Evolutionary conservation across 2,113 vertebrate genomes (phyloP), one percentile per base, ranked within the genome.

Genomic region (Anser brachyrhynchus): DNA sequence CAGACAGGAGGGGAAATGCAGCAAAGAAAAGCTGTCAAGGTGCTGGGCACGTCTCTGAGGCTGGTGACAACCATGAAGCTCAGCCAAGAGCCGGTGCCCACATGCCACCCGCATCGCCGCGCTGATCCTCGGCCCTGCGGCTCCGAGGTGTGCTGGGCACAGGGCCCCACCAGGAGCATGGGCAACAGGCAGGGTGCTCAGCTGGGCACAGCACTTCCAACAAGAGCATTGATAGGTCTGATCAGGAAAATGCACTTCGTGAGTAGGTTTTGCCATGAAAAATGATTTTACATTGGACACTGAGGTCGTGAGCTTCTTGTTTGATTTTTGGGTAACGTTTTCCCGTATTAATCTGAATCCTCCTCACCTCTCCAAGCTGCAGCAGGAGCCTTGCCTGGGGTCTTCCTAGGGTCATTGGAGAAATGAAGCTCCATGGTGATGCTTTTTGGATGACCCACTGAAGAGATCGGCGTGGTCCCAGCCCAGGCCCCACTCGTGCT

Each of bases 381-480:
- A 43, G 44, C 5, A 55, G 19, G 21, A 92, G 39, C 41, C 2
- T 1, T 44, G 16, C 6, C 26, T 6, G 13, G 21, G 6, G 4
- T 13, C 21, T 52, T 17, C 13, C 13, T 64, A 11, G n/a, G 10
- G 9, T 67, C 31, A 35, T 7, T 20, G 33, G 39, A 10, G 33
- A 66, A 13, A 10, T 18, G 37, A 65, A 13, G 15, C 10, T 79
- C n/a, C 0, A 0, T 15, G 21, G 25, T 21, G 31, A 29, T 46
- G 25, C 22, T 70, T 80, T 21, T 14, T 39, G 12, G 4, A 26
- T 25, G 33, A 44, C 8, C 18, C 58, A 33, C 9, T 1, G 0
- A 61, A n/a, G 17, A 54, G 0, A 4, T 21, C 0, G 0, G 3
- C 28, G 65, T 0, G 0, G 16, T 8, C 44, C 35, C 1, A 1